Percentiles rank a stretch among this genome's conserved stretches.
Evolutionary conservation across 2,797 vertebrate species (phyloP).

Genomic region (Enteromius viviparus): DNA sequence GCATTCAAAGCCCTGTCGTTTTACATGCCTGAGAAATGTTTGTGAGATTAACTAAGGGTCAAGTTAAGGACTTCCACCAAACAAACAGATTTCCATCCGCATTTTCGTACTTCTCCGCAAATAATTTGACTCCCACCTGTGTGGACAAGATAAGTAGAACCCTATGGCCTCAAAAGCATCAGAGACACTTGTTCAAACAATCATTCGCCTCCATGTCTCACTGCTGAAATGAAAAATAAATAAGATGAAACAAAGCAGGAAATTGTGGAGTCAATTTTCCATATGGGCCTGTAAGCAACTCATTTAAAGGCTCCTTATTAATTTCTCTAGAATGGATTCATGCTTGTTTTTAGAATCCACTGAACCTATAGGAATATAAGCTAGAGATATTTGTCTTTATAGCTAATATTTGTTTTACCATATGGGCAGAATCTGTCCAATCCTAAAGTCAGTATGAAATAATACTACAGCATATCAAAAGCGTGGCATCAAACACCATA

Average conservation of each 20-base stretch:
- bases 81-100: slow-evolving; percentile 32
- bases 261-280: slow-evolving; percentile 45
- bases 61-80: slow-evolving; percentile 14
- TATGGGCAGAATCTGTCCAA: background rate
- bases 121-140: slow-evolving; percentile 31
- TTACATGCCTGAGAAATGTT: background rate
- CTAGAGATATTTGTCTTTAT: slow-evolving; percentile 42
- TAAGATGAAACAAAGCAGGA: slow-evolving; percentile 49
- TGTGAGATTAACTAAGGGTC: slow-evolving; percentile 9
- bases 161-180: slow-evolving; percentile 26
- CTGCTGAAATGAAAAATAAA: slow-evolving; percentile 53
- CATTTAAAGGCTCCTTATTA: slow-evolving; percentile 20
- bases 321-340: slow-evolving; percentile 8
- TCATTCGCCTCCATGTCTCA: slow-evolving; percentile 7
- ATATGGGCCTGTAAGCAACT: slow-evolving; percentile 27
- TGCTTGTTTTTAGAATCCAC: slow-evolving; percentile 16
- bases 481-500: background rate
- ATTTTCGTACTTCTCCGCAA: slow-evolving; percentile 1
- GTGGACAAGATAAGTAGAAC: slow-evolving; percentile 37
- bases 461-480: background rate
- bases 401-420: background rate
- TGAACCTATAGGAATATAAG: slow-evolving; percentile 8
- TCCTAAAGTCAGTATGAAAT: background rate
- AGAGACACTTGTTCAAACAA: slow-evolving; percentile 38
- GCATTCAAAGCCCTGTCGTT: background rate